phyloP scores from a whole-genome alignment of 64 coral and sea anemone species.

The Montipora capricornis region DNA sequence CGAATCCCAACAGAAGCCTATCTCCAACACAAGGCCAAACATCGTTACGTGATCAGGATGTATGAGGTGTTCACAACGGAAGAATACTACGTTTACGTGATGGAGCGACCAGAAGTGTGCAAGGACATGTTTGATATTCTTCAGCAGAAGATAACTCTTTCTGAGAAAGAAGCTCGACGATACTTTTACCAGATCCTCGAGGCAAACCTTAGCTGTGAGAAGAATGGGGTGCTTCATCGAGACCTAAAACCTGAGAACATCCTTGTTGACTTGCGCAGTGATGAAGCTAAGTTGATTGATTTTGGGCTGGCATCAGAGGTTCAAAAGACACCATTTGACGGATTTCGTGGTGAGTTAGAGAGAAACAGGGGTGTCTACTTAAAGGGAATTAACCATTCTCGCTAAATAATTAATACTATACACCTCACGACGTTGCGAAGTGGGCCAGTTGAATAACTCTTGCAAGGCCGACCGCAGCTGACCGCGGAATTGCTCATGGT shows the following conservation, averaged over 20 bases:
- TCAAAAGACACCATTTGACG: neutral
- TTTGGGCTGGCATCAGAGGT: conserved; percentile 45
- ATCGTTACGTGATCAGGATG: conserved; percentile 20
- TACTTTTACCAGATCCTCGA: conserved; percentile 18
- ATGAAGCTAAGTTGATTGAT: conserved; percentile 38
- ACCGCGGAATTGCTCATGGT: too few relatives aligned
- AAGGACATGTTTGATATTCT: conserved; percentile 40
- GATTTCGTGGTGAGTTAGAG: conserved; percentile 10
- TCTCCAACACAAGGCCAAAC: conserved; percentile 19
- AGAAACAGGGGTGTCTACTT: too few relatives aligned
- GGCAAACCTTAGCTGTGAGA: conserved; percentile 36
- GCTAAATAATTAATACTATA: too few relatives aligned
- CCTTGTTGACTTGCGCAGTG: conserved; percentile 13
- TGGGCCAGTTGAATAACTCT: too few relatives aligned
- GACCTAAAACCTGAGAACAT: conserved; percentile 46
- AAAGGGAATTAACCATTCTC: too few relatives aligned
- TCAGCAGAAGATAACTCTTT: neutral
- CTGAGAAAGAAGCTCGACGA: conserved; percentile 22
- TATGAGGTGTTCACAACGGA: conserved; percentile 31
- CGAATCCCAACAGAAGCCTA: conserved; percentile 26
- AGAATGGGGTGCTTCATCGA: conserved; percentile 22
- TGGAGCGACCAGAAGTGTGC: conserved; percentile 39
- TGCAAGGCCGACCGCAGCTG: too few relatives aligned
- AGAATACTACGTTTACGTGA: conserved; percentile 14
- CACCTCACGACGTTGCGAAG: too few relatives aligned